Evolutionary conservation across 37 sponge, comb jelly and placozoan genomes (phyloP), one percentile per base, ranked within the genome.

Genomic region (Mnemiopsis leidyi): DNA sequence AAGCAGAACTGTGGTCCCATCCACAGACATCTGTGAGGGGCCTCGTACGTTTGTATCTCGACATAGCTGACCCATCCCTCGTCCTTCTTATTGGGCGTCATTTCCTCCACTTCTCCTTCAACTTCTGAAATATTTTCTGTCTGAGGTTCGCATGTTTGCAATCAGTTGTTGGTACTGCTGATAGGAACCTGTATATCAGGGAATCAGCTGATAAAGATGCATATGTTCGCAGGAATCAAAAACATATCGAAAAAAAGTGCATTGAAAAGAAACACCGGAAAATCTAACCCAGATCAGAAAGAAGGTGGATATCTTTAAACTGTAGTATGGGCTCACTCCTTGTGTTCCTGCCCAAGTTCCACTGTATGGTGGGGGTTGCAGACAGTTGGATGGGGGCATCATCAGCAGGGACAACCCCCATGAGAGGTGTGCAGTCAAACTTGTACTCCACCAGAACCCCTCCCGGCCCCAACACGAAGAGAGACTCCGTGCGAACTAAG

Each of bases 1-100:
- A 96, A 97, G 23, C 93, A 93, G 95, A 98, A 98, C 96, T 98
- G 98, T 1, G 98, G 98, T 68, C 98, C 98, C 98, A 98, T 98
- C 98, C 98, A 98, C 1, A 98, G 95, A 0, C 98, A 92, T 9
- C 98, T 69, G 76, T 94, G 95, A 1, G 98, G 98, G 25, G 97
- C 94, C 39, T 95, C 96, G 69, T 98, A 94, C 0, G 98, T 97
- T 68, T 95, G 94, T 21, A 97, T 93, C 83, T 98, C 98, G 38
- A 98, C 96, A 36, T 97, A 93, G 24, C 97, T 93, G 29, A 98
- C 92, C 98, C 98, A 98, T 38, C 95, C 93, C 35, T 92, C 93
- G 0, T 94, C 94, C 28, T 92, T 69, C 76, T 69, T 38, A 48
- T 32, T 20, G 18, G 16, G 32, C 18, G 16, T 9, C 18, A 20